Evolutionary conservation across 2,113 vertebrate species (phyloP), one percentile per base, ranked within the genome.

Genomic region (Chlorodrepanis virens): DNA sequence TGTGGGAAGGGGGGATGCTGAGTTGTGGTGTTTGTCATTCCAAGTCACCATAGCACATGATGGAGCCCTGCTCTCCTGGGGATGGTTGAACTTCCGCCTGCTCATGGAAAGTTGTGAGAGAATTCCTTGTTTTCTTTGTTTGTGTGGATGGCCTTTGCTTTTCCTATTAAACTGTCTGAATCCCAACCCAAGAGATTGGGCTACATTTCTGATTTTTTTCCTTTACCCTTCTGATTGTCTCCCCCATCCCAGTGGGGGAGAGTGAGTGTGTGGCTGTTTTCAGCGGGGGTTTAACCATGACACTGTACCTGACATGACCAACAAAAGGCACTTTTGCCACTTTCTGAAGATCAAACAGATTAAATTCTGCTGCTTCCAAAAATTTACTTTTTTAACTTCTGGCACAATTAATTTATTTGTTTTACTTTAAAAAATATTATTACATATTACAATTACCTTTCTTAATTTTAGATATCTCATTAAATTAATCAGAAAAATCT

Each of bases 351-450:
- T 37, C 14, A 89, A 84, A 67, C 4, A 52, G 2, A 3, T 37
- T 74, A 6, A 16, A 70, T 85, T 81, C 37, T 74, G 24, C 7
- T 28, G 8, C 6, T 74, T 70, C 88, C 39, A 89, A 92, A 94
- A 49, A 53, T 1, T 9, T 12, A 4, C 2, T n/a, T 64, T 77
- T 45, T 50, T 0, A 40, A 56, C 10, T 70, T 54, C 37, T 20
- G 19, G 5, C 16, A 44, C 5, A 24, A 83, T 22, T 3, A 14
- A 63, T 3, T 1, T 5, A 21, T 74, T 57, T 61, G 1, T 2
- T 89, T 61, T 47, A 33, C 3, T 28, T n/a, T 69, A 80, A 23
- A 47, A 8, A 60, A 74, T n/a, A 37, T 61, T 87, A 37, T 50
- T 50, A 19, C 2, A 19, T 47, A 4, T 44, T 33, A 50, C 10